phyloP scores from a whole-genome alignment of 2,888 invertebrate genomes.

The Tryphoninae sp. region DNA sequence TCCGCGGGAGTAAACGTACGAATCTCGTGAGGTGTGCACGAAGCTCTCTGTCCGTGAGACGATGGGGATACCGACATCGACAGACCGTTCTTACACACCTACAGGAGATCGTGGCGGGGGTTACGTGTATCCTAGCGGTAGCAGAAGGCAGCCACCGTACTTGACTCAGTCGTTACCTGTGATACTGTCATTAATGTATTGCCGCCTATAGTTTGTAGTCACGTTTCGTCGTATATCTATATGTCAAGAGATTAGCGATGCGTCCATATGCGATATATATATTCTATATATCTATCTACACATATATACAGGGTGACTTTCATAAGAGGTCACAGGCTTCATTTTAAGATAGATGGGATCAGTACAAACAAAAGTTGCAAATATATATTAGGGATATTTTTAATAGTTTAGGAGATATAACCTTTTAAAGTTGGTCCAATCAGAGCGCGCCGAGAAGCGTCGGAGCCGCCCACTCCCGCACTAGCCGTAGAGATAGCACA shows the following conservation, averaged over 20 bases:
- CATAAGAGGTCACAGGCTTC: no score
- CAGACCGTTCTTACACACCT: conserved; percentile 21
- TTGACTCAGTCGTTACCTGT: conserved; percentile 61
- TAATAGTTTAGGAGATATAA: no score
- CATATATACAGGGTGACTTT: background rate
- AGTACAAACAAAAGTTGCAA: no score
- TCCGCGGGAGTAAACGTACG: conserved; percentile 14
- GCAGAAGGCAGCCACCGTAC: conserved; percentile 59
- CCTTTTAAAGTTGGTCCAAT: no score
- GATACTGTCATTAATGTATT: conserved; percentile 77
- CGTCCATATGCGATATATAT: background rate
- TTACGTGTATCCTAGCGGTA: conserved; percentile 11
- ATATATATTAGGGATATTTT: no score
- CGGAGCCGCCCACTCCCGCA: no score
- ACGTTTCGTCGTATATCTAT: conserved; percentile 27
- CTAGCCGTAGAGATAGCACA: no score
- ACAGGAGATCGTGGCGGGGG: background rate
- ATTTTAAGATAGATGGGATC: no score
- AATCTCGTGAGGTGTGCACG: conserved; percentile 36
- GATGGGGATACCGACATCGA: conserved; percentile 16
- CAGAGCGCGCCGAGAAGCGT: no score
- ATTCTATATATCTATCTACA: background rate
- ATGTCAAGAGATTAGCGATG: conserved; percentile 26
- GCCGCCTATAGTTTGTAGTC: conserved; percentile 62
- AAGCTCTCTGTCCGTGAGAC: conserved; percentile 12